phyloP scores from a whole-genome alignment of 1,140 invertebrate genomes.

The Littorina saxatilis region DNA sequence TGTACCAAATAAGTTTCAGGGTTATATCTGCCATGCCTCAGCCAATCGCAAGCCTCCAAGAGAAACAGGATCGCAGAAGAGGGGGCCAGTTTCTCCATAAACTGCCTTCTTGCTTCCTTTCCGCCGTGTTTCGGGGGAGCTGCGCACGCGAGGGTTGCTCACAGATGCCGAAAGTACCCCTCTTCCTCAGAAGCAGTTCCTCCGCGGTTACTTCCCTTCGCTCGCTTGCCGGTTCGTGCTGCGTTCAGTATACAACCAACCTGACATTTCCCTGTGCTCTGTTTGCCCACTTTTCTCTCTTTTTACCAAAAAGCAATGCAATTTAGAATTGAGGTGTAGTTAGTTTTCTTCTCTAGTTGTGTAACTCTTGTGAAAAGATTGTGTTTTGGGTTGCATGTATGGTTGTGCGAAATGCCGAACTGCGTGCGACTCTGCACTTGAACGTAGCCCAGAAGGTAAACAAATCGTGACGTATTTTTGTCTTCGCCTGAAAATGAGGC shows the following conservation, averaged over 20 bases:
- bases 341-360: no score
- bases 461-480: no score
- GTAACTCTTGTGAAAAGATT: no score
- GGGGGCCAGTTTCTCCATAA: constrained; percentile 59
- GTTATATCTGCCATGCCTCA: constrained; percentile 71
- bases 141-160: constrained; percentile 22
- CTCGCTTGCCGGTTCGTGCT: background rate
- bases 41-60: constrained; percentile 54
- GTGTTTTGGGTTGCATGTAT: no score
- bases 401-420: no score
- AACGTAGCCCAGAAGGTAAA: no score
- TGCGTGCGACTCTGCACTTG: no score
- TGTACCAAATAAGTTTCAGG: constrained; percentile 83
- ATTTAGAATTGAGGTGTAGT: no score
- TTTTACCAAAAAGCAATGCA: no score
- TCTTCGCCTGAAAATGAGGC: no score
- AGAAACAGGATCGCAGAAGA: constrained; percentile 55
- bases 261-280: no score
- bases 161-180: background rate
- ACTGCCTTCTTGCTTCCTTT: constrained; percentile 51
- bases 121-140: constrained; percentile 30
- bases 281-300: no score
- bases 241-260: constrained; percentile 6
- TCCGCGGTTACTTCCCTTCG: constrained; percentile 23
- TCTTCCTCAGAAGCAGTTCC: background rate